These are phyloP conservation scores for Iselma pallidipennis DNA, from an alignment of 2,888 invertebrate species.

Conservation along the genomic window DNA sequence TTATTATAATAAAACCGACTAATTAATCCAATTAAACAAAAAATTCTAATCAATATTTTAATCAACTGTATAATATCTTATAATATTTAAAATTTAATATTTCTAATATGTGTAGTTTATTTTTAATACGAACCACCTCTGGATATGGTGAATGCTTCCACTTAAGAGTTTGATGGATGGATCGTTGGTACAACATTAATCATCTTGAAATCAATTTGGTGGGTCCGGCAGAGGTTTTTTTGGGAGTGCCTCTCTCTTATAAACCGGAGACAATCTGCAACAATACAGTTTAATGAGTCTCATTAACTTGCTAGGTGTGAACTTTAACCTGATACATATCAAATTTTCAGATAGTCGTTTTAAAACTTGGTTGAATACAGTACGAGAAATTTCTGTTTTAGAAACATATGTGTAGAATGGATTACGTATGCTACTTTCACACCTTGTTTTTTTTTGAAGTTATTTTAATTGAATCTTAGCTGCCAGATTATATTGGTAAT, in stretches of 20 bases:
- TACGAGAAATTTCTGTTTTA: too few relatives aligned
- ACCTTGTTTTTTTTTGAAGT: too few relatives aligned
- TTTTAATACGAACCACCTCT: constrained; percentile 19
- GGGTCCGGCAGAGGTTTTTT: constrained; percentile 28
- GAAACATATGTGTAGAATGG: too few relatives aligned
- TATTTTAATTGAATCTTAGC: too few relatives aligned
- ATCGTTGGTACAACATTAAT: constrained; percentile 50
- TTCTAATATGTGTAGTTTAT: background rate
- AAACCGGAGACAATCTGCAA: constrained; percentile 44
- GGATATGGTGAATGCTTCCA: constrained; percentile 45
- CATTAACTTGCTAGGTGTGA: constrained; percentile 44
- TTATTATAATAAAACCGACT: too few relatives aligned
- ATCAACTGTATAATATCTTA: background rate
- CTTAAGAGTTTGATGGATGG: constrained; percentile 51
- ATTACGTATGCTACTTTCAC: too few relatives aligned
- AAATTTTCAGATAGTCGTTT: constrained; percentile 12
- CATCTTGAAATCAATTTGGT: constrained; percentile 52
- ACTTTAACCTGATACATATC: constrained; percentile 35
- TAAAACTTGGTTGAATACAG: too few relatives aligned
- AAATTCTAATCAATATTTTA: background rate
- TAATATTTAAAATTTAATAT: background rate
- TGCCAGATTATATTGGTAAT: too few relatives aligned
- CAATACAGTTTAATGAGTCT: constrained; percentile 47
- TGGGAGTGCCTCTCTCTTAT: constrained; percentile 36
- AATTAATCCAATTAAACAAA: background rate